Base-by-base conservation (phyloP, 1,140 invertebrate species). In the Drosophila busckii region DNA sequence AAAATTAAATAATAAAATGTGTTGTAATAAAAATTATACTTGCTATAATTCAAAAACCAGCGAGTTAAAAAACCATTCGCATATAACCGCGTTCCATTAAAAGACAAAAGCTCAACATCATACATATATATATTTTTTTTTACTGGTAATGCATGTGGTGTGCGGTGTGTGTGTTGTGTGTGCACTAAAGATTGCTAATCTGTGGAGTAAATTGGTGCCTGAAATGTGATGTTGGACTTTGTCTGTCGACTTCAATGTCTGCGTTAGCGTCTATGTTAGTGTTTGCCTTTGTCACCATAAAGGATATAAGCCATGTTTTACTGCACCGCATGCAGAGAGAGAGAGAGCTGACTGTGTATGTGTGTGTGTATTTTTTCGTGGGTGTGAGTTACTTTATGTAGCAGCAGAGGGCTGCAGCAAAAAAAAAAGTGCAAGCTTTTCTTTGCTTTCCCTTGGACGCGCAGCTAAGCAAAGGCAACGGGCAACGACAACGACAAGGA, bases 31-130 rank as follows among this genome's bases (percentile, higher is more conserved):
- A n/a, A n/a, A n/a, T n/a, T n/a, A n/a, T n/a, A n/a, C n/a, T n/a
- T 80, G 73, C 73, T 68, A 78, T 78, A 78, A 80, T 71, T 78
- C 73, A 80, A 78, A 78, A 71, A 80, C 73, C n/a, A n/a, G n/a
- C n/a, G n/a, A n/a, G n/a, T n/a, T n/a, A n/a, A n/a, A n/a, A n/a
- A n/a, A n/a, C n/a, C n/a, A n/a, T n/a, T n/a, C n/a, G n/a, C n/a
- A n/a, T n/a, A n/a, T n/a, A n/a, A n/a, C n/a, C n/a, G n/a, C n/a
- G n/a, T n/a, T n/a, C n/a, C n/a, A n/a, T n/a, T n/a, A n/a, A n/a
- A n/a, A n/a, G n/a, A n/a, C n/a, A n/a, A n/a, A n/a, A n/a, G n/a
- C n/a, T n/a, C n/a, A n/a, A n/a, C n/a, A n/a, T n/a, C n/a, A n/a
- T n/a, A n/a, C n/a, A n/a, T n/a, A n/a, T n/a, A n/a, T n/a, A n/a